A percentile compares a stretch with the other conserved stretches of the same genome.
phyloP scores from a whole-genome alignment of 2,113 vertebrate species.

The Monarcha castaneiventris region DNA sequence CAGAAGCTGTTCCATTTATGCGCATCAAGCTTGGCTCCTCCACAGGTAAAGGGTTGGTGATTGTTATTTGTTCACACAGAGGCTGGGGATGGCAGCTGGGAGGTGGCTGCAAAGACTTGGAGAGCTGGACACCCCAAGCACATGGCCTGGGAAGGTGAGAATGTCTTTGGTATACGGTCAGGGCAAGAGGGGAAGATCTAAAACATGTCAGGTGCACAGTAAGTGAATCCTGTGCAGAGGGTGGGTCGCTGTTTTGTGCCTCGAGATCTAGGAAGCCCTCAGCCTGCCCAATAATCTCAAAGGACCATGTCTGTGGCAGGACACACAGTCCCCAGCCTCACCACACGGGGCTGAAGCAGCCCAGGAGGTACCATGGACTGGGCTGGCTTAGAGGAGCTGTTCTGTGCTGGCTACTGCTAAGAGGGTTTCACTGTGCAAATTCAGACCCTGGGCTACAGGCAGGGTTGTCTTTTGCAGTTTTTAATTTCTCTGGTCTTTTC shows the following conservation, averaged over 20 bases:
- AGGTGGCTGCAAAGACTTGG: not conserved
- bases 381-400: not conserved
- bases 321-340: not conserved
- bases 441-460: not conserved
- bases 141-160: not conserved
- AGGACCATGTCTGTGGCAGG: not conserved
- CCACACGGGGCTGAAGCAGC: not conserved
- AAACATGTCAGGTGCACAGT: not conserved
- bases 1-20: not conserved
- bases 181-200: not conserved
- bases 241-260: not conserved
- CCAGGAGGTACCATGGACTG: not conserved
- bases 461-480: not conserved
- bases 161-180: slow-evolving; percentile 1
- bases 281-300: not conserved
- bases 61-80: not conserved
- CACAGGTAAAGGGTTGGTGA: not conserved
- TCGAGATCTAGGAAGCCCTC: not conserved
- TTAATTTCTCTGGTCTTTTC: not conserved
- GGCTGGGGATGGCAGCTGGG: not conserved
- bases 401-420: not conserved
- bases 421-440: not conserved
- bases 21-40: not conserved
- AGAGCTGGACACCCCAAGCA: not conserved
- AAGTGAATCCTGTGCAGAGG: not conserved